phyloP scores from a whole-genome alignment of 2,797 vertebrate species.

The Pterois miles region DNA sequence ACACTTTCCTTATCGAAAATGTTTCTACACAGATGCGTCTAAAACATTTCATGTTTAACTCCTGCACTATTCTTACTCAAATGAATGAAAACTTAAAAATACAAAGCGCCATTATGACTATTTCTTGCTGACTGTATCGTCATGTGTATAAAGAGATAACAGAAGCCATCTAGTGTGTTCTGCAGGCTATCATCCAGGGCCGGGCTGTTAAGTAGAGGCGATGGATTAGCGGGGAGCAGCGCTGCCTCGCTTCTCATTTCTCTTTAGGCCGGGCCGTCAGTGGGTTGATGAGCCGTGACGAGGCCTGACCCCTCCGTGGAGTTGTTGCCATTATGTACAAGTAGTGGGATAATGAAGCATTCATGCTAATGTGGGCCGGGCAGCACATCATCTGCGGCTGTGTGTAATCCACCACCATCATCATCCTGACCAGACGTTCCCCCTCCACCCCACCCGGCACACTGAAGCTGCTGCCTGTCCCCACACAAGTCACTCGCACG shows the following conservation, averaged over 20 bases:
- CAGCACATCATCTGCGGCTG: conserved; percentile 76
- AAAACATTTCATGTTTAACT: neutral
- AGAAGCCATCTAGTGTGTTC: conserved; percentile 60
- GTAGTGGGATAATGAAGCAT: conserved; percentile 88
- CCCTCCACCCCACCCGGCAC: conserved; percentile 7
- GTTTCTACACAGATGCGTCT: neutral
- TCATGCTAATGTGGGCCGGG: conserved; percentile 84
- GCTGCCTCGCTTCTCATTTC: conserved; percentile 78
- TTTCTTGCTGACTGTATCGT: conserved; percentile 25
- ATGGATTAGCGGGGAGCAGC: conserved; percentile 84
- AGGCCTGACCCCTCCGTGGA: conserved; percentile 85
- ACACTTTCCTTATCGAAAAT: neutral
- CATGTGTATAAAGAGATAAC: conserved; percentile 57
- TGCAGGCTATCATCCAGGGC: conserved; percentile 58
- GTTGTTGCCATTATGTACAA: conserved; percentile 89
- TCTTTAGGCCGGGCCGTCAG: conserved; percentile 83
- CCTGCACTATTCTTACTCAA: conserved; percentile 4
- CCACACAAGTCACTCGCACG: conserved; percentile 32
- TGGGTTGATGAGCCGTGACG: conserved; percentile 86
- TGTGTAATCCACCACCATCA: conserved; percentile 74
- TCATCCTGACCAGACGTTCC: conserved; percentile 56
- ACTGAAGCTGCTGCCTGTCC: conserved; percentile 24
- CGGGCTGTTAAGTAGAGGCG: conserved; percentile 81
- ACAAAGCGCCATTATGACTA: neutral
- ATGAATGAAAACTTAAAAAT: conserved; percentile 21